Base-by-base conservation (phyloP, 2,113 vertebrate genomes). In the Lethenteron reissneri region DNA sequence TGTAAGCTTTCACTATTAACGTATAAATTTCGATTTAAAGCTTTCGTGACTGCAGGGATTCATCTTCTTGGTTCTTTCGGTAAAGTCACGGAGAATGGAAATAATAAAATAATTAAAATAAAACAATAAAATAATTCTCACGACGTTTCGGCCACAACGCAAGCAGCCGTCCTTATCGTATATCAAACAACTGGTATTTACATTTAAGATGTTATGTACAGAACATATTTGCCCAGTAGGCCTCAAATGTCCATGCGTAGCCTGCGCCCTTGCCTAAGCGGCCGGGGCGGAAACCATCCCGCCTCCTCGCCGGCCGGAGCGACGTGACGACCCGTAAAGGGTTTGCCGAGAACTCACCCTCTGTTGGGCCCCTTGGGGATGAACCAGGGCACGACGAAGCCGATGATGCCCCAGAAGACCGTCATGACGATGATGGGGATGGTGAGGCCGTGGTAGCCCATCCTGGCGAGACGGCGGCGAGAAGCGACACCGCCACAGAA, bases 351-450 rank as follows among this genome's bases (percentile, higher is more conserved):
- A 58, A 74, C 84, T 84, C 83, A 92, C 92, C 92, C 91, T 74
- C 90, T 83, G 79, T 96, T 96, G 25, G 92, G 92, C 77, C 92
- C 92, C 79, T 92, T 97, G 13, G 92, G 92, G 74, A 96, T 91
- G 73, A 97, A 82, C 83, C 91, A 94, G n/a, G 92, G 91, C 58
- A 86, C 90, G 3, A 88, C 90, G 71, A 87, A 78, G 58, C 92
- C 92, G 74, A 96, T 87, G 58, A 97, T 81, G 58, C 80, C 90
- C 92, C 92, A 97, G 75, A 96, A 79, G 70, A 87, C 86, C 74
- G 91, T 95, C 82, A 97, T 95, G 78, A 92, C 84, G 77, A 97
- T 86, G 80, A 96, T 80, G 3, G 92, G 92, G 71, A 96, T 79
- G 11, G 88, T 88, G 41, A 92, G 84, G 11, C 88, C 89, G 78